Base-by-base conservation (phyloP, 2,888 invertebrate species). In the Dryobotodes eremita region DNA sequence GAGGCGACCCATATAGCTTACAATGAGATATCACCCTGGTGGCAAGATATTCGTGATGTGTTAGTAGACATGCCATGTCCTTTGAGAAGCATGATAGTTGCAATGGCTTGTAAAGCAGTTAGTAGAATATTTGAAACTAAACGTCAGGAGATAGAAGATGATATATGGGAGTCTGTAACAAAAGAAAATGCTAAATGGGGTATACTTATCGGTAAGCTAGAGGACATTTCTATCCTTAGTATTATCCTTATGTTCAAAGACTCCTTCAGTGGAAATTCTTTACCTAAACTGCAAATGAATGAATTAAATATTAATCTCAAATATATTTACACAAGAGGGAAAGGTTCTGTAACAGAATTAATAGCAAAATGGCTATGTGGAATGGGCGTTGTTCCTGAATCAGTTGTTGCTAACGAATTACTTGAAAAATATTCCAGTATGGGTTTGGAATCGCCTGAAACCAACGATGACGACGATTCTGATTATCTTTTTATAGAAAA, bases 141-240 rank as follows among this genome's bases (percentile, higher is more conserved):
- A 75, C 94, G 93, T 74, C 94, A 96, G 59, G 97, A 95, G 77
- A 95, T 95, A 48, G 98, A 98, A 48, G 97, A 97, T 53, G 98
- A 97, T 70, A 95, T 97, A 65, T 99, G 98, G 98, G 98, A 98
- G 93, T 98, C 98, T 74, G 97, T 99, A 74, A 98, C 98, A 2
- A 98, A 98, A 86, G 99, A 99, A 92, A 98, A 98, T 89, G 98
- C 99, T 64, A 98, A 98, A 92, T 99, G 99, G 98, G 98, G 98
- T 26, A 95, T 99, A 70, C 96, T 99, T 2, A 98, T 99, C 62
- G 98, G 98, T 75, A 99, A 99, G 96, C 97, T 99, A 68, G 99
- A 99, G 93, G 99, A 99, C 93, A 97, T 99, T 83, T 98, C 99
- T 5, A 97, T 98, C 75, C 96, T 99, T 23, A 98, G 98, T 95